Evolutionary conservation across 2,113 vertebrate genomes (phyloP).

Genomic region (Seriola dumerili): DNA sequence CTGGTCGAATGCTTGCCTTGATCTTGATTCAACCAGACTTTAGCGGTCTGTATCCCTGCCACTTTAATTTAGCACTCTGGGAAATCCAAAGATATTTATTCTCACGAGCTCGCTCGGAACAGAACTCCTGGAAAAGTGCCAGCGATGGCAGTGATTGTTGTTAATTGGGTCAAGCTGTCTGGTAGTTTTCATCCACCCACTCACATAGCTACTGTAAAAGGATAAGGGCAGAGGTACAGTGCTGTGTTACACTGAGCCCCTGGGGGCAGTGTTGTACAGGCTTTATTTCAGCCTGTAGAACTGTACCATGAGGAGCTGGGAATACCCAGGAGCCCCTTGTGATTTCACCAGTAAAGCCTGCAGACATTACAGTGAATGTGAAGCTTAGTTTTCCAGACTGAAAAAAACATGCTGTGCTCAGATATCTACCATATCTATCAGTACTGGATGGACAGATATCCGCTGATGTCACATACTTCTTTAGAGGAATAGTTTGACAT

Average conservation of each 20-base stretch:
- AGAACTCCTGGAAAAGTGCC: constrained; percentile 47
- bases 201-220: constrained; percentile 29
- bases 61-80: constrained; percentile 44
- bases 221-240: constrained; percentile 35
- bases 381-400: background rate
- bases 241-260: constrained; percentile 57
- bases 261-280: constrained; percentile 78
- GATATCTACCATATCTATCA: background rate
- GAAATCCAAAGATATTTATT: constrained; percentile 57
- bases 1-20: constrained; percentile 35
- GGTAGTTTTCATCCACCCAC: constrained; percentile 61
- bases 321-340: constrained; percentile 7
- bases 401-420: background rate
- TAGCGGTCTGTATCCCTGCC: constrained; percentile 19
- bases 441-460: background rate
- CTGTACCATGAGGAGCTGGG: background rate
- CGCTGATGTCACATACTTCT: background rate
- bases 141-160: constrained; percentile 53
- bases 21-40: constrained; percentile 57
- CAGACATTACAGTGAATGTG: background rate
- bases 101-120: constrained; percentile 38
- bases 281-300: constrained; percentile 23
- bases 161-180: constrained; percentile 74
- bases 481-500: background rate
- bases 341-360: constrained; percentile 14